Base-by-base conservation (phyloP, 2,113 vertebrate genomes). In the Danio rerio region DNA sequence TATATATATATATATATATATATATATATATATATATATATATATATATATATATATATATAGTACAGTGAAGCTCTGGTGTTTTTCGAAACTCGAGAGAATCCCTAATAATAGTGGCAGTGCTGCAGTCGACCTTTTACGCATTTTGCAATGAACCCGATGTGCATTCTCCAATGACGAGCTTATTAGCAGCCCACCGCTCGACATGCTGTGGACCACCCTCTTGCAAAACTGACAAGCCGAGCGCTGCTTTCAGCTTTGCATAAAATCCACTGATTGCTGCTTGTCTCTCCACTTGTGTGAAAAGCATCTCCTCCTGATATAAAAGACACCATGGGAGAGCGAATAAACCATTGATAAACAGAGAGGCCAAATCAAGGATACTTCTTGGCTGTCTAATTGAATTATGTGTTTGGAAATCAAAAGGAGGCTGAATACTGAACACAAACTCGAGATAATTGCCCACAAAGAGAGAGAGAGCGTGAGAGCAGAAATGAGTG, bases 161-260 rank as follows among this genome's bases (percentile, higher is more conserved):
- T 79, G 65, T 42, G 76, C 62, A 80, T 81, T 89, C 73, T 88
- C 77, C 84, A 87, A 76, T 78, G 66, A 87, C 74, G 82, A 80
- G 84, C 84, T 72, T 71, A 80, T 87, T 84, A 82, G 81, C 80
- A 87, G 61, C 56, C 20, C 20, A n/a, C 69, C 68, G 85, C 82
- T 81, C 78, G 73, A 65, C 82, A 66, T 69, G 74, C 78, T 83
- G 66, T 88, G 85, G 83, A 50, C 77, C 70, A 86, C 81, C 90
- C 87, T 88, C 87, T 90, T 77, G 87, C 82, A 78, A 86, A 66
- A 85, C 81, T 63, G 75, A 65, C n/a, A 87, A 81, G 86, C 85
- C 69, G 65, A 20, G 45, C 80, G 74, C 77, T 55, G 79, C 76
- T 83, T 86, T 86, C 55, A 86, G 81, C 81, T 86, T 78, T 85